Evolutionary conservation across 2,113 vertebrate species (phyloP).

Genomic region (Festucalex cinctus): DNA sequence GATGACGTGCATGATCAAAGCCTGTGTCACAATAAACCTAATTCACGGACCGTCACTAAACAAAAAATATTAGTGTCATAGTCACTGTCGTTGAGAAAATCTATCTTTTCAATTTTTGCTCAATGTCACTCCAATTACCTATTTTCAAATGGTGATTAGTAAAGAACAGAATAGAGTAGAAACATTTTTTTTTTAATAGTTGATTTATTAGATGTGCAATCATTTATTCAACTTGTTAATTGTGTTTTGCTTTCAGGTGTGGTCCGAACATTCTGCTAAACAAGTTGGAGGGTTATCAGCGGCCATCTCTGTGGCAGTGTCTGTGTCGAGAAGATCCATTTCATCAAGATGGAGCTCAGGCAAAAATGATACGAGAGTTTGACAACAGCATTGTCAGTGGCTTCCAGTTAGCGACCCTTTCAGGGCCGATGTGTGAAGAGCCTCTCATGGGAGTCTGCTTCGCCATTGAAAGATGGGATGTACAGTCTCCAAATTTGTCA

Average conservation of each 20-base stretch:
- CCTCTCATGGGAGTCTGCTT: constrained; percentile 98
- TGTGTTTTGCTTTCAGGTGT: constrained; percentile 62
- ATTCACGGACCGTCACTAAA: no score
- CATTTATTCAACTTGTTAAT: background rate
- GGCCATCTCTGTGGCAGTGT: constrained; percentile 84
- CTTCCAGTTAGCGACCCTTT: constrained; percentile 88
- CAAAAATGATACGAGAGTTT: constrained; percentile 68
- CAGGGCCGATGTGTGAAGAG: constrained; percentile 97
- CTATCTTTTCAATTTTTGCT: no score
- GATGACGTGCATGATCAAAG: no score
- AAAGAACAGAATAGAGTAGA: no score
- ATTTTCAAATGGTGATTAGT: no score
- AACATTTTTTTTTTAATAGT: no score
- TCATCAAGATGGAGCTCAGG: constrained; percentile 49
- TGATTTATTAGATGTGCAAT: no score
- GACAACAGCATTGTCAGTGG: constrained; percentile 92
- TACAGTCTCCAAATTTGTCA: constrained; percentile 54
- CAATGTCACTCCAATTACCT: no score
- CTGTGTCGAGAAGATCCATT: constrained; percentile 45
- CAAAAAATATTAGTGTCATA: no score
- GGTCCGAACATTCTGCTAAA: constrained; percentile 92
- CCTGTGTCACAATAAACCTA: no score
- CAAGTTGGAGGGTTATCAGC: constrained; percentile 76
- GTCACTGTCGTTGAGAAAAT: no score
- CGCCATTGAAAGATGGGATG: constrained; percentile 84